phyloP scores from a whole-genome alignment of 2,797 vertebrate species.

The Melanotaenia parkinsoni region DNA sequence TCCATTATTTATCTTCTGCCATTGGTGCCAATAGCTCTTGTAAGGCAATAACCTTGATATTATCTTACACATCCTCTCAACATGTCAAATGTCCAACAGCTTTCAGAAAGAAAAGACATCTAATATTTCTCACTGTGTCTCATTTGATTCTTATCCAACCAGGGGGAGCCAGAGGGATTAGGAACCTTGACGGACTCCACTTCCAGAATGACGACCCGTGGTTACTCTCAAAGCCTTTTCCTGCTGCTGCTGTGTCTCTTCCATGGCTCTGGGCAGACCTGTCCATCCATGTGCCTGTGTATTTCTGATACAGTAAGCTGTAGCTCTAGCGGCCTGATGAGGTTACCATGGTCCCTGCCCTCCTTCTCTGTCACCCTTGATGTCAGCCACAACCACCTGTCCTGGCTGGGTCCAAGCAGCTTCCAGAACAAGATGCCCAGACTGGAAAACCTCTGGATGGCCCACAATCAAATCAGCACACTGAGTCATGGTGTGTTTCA shows the following conservation, averaged over 20 bases:
- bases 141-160: constrained; percentile 51
- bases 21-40: constrained; percentile 15
- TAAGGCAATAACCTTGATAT: constrained; percentile 30
- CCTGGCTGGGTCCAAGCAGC: constrained; percentile 81
- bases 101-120: constrained; percentile 23
- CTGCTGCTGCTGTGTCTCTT: constrained; percentile 72
- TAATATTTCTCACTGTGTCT: constrained; percentile 44
- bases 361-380: constrained; percentile 84
- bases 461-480: constrained; percentile 85
- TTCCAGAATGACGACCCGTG: constrained; percentile 68
- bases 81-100: constrained; percentile 19
- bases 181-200: constrained; percentile 31
- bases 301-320: constrained; percentile 91
- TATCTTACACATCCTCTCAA: constrained; percentile 18
- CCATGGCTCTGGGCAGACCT: constrained; percentile 57
- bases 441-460: constrained; percentile 85
- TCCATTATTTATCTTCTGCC: constrained; percentile 32
- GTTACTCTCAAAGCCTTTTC: constrained; percentile 48
- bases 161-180: constrained; percentile 36
- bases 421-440: constrained; percentile 79
- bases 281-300: constrained; percentile 89
- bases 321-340: constrained; percentile 79
- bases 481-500: constrained; percentile 82
- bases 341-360: constrained; percentile 81
- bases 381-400: constrained; percentile 90